These are phyloP conservation scores for Goniozus legneri DNA, from an alignment of 1,140 invertebrate species.

Conservation along the genomic window DNA sequence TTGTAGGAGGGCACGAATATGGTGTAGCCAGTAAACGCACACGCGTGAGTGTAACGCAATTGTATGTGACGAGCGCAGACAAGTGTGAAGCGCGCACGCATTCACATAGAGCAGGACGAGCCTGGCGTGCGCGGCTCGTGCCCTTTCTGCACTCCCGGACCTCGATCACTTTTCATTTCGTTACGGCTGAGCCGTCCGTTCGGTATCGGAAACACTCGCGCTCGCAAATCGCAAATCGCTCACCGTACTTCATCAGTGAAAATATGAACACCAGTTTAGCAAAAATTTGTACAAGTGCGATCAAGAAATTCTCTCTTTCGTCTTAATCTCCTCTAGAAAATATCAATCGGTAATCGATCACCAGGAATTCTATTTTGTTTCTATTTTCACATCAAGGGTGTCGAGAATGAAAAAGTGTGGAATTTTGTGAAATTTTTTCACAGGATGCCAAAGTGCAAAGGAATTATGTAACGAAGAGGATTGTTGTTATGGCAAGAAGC, in stretches of 20 bases:
- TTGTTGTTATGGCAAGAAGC: no score
- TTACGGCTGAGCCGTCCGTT: slow-evolving; percentile 10
- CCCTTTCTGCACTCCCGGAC: slow-evolving; percentile 12
- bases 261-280: slow-evolving; percentile 1
- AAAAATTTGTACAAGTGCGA: neutral
- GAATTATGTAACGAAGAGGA: no score
- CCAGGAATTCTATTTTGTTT: no score
- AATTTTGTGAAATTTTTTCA: no score
- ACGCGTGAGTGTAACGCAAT: no score
- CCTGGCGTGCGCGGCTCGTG: slow-evolving; percentile 10
- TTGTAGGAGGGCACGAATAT: slow-evolving; percentile 7
- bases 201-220: neutral
- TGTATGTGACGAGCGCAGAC: no score
- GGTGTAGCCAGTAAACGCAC: slow-evolving; percentile 1
- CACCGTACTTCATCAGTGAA: neutral
- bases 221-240: neutral
- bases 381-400: no score
- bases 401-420: no score
- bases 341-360: no score
- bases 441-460: no score
- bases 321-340: neutral
- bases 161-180: slow-evolving; percentile 21
- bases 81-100: no score
- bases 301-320: neutral
- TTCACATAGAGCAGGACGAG: no score